These are phyloP conservation scores for Pituophis catenifer DNA, from an alignment of 2,113 vertebrate genomes.

Conservation along the genomic window DNA sequence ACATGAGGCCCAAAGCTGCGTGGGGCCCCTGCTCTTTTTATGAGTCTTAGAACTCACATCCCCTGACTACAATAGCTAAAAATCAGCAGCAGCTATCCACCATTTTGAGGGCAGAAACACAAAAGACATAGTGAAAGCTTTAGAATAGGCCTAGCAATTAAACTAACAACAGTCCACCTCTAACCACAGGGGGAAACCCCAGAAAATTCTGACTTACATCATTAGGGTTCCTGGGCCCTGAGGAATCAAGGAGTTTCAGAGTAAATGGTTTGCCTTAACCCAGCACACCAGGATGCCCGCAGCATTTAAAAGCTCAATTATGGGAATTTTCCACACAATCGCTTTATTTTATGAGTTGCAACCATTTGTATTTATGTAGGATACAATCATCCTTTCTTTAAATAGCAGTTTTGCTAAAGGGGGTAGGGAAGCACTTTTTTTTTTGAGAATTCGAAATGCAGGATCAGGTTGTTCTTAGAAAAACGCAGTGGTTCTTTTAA, in stretches of 20 bases:
- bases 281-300: conserved; percentile 17
- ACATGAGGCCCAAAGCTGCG: background rate
- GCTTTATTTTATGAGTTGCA: conserved; percentile 9
- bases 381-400: background rate
- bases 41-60: background rate
- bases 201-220: background rate
- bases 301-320: conserved; percentile 22
- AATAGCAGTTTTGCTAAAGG: background rate
- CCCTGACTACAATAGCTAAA: background rate
- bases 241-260: conserved; percentile 14
- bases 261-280: conserved; percentile 13
- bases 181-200: background rate
- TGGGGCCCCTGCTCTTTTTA: background rate
- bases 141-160: background rate
- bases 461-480: background rate
- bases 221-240: background rate
- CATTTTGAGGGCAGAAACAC: background rate
- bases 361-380: conserved; percentile 6
- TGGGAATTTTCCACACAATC: conserved; percentile 19
- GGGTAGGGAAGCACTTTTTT: background rate
- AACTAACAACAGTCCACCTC: background rate
- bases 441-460: background rate
- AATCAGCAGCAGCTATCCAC: background rate
- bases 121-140: background rate
- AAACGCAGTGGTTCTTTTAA: background rate